Percentiles rank a stretch among this genome's conserved stretches.
phyloP scores from a whole-genome alignment of 2,113 vertebrate genomes.

The Etia nguti region DNA sequence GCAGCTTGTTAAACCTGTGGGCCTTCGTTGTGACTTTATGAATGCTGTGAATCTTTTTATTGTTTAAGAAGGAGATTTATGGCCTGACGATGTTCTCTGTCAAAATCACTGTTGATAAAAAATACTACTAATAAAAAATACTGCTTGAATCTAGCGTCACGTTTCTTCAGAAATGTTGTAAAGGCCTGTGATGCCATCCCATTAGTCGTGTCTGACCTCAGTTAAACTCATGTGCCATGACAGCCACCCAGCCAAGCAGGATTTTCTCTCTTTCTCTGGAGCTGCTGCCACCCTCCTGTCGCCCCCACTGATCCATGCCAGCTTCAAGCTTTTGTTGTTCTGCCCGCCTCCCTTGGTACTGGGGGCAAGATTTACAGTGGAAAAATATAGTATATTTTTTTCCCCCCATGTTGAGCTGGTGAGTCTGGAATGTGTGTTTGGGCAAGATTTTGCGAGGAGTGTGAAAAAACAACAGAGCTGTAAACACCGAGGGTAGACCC shows the following conservation, averaged over 20 bases:
- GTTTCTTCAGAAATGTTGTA: background rate
- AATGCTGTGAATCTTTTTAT: slow-evolving; percentile 7
- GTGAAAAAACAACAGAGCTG: slow-evolving; percentile 72
- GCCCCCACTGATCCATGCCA: slow-evolving; percentile 36
- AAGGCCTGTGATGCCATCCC: slow-evolving; percentile 20
- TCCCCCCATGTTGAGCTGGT: slow-evolving; percentile 60
- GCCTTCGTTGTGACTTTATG: background rate
- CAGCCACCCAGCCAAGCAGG: background rate
- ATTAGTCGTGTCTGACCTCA: slow-evolving; percentile 47
- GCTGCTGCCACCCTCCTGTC: slow-evolving; percentile 2
- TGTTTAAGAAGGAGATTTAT: background rate
- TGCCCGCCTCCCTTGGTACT: slow-evolving; percentile 26
- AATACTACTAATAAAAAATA: background rate
- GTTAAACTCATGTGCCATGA: slow-evolving; percentile 45
- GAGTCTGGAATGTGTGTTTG: slow-evolving; percentile 71
- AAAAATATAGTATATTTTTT: slow-evolving; percentile 62
- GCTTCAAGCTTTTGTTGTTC: slow-evolving; percentile 44
- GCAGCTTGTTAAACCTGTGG: slow-evolving; percentile 21
- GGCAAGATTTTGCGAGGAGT: slow-evolving; percentile 64
- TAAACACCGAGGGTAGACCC: slow-evolving; percentile 66
- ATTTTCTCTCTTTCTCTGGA: background rate
- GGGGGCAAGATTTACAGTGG: slow-evolving; percentile 68
- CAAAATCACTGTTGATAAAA: background rate
- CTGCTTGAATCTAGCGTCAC: background rate
- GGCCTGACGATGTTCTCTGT: background rate